Evolutionary conservation across 2,888 invertebrate genomes (phyloP), one percentile per base, ranked within the genome.

Genomic region (Megastigmus dorsalis): DNA sequence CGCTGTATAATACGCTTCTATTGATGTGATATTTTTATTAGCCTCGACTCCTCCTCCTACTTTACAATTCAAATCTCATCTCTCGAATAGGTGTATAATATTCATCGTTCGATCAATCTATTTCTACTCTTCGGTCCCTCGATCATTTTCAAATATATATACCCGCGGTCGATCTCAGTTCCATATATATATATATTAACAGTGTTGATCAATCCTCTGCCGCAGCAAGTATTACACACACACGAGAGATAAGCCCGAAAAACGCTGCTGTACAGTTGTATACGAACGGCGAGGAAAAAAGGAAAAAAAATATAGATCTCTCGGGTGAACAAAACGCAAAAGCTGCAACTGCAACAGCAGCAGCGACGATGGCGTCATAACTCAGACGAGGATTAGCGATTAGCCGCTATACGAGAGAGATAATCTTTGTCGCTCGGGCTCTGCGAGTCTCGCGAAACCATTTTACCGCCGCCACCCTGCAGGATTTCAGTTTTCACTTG

Each of bases 351-450:
- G n/a, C n/a, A n/a, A n/a, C n/a, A n/a, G n/a, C 3, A 33, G 30
- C 10, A n/a, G n/a, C 54, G 28, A 2, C n/a, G 28, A 28, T 38
- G 26, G 54, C 26, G 55, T 68, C 63, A 74, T 74, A 68, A 68
- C 63, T 74, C 63, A 74, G 68, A 50, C 41, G 68, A 28, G 63
- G 63, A 74, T 74, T 74, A 74, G 63, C 62, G 62, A 74, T 74
- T 63, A 74, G 57, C 60, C 30, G n/a, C n/a, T n/a, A n/a, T n/a
- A n/a, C n/a, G n/a, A 9, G 26, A 6, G 30, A 63, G 63, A 74
- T 74, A 63, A 74, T 74, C 73, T 67, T 41, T 15, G 57, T 52
- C 23, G 43, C 45, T 20, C 20, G n/a, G 26, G 43, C 45, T 20
- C 20, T 9, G 26, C 28, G 18, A 30, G n/a, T n/a, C 38, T 48